Conservation (phyloP, 1,140 invertebrate species). For the Venustaconcha ellipsiformis region DNA sequence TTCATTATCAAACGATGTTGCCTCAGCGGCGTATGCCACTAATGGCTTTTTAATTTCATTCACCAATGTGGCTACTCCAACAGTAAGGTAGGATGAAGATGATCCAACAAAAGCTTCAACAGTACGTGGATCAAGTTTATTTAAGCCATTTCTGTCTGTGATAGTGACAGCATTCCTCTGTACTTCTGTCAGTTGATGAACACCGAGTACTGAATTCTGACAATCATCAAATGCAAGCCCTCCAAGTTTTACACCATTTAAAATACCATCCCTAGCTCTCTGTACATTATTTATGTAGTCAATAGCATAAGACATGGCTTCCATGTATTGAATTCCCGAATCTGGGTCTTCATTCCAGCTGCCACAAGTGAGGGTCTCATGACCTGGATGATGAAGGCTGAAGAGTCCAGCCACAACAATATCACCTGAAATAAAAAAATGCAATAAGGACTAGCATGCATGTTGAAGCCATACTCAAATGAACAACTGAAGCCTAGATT, state of each 20-base stretch:
- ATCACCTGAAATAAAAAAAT: constrained; percentile 43
- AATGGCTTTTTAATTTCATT: constrained; percentile 79
- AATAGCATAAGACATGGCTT: constrained; percentile 86
- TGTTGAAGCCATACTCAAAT: too few species aligned
- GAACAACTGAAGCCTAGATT: too few species aligned
- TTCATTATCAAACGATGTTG: constrained; percentile 65
- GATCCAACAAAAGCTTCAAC: constrained; percentile 55
- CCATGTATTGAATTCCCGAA: constrained; percentile 75
- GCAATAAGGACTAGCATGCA: too few species aligned
- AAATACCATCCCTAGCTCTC: constrained; percentile 38
- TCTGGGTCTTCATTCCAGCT: constrained; percentile 15
- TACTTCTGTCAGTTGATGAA: constrained; percentile 43
- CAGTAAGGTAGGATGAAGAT: constrained; percentile 24
- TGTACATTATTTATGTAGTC: constrained; percentile 76
- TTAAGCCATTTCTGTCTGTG: constrained; percentile 35
- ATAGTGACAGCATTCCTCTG: constrained; percentile 42
- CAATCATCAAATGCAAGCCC: constrained; percentile 63
- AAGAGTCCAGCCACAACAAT: constrained; percentile 59
- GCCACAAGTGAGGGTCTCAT: constrained; percentile 46
- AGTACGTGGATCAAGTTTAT: constrained; percentile 42
- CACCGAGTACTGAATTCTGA: constrained; percentile 32
- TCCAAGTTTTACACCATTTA: constrained; percentile 77
- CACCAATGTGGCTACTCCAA: constrained; percentile 54
- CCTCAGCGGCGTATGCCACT: constrained; percentile 79
- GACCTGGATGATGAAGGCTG: constrained; percentile 47